Evolutionary conservation across 2,797 vertebrate genomes (phyloP), one percentile per base, ranked within the genome.

Genomic region (Galago senegalensis): DNA sequence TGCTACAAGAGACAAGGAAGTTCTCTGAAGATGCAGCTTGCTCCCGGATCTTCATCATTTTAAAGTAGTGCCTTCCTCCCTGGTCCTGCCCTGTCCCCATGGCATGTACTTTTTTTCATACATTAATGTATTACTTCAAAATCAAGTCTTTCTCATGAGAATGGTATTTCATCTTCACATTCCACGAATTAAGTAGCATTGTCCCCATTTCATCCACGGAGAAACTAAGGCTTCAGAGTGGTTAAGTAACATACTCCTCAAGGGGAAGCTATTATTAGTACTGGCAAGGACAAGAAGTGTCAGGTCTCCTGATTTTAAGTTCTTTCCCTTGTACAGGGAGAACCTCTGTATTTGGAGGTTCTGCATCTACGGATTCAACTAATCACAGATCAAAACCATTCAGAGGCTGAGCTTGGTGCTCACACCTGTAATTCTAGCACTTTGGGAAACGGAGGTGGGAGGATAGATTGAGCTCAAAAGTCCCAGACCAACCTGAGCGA

Each of bases 91-190:
- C 46, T 91, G 87, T 67, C 63, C 23, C 27, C 27, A 65, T 40
- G 31, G 13, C 61, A 37, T 23, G 31, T 12, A 56, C 77, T 84
- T 37, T 77, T 80, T 87, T 93, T 88, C 29, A 67, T 76, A 84
- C 43, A 92, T 61, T 77, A 58, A 73, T 31, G 20, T 72, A 37
- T 40, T 91, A 34, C 72, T 92, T 80, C 37, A 63, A 58, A 95
- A 87, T 89, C 40, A 91, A 87, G 37, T 91, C 23, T 76, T 92
- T 89, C 83, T 56, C 67, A 60, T 53, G 94, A 9, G 58, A 91
- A 91, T 88, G 27, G 16, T 37, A 73, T 61, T 85, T 85, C 76
- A 58, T 69, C 63, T 27, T 81, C 18, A 40, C 17, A 63, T 67
- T 25, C 46, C 12, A 25, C 65, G 37, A 86, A 80, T 12, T 43